Evolutionary conservation across 92 coral and sea anemone genomes (phyloP), one percentile per base, ranked within the genome.

Genomic region (Palythoa caribaeorum): DNA sequence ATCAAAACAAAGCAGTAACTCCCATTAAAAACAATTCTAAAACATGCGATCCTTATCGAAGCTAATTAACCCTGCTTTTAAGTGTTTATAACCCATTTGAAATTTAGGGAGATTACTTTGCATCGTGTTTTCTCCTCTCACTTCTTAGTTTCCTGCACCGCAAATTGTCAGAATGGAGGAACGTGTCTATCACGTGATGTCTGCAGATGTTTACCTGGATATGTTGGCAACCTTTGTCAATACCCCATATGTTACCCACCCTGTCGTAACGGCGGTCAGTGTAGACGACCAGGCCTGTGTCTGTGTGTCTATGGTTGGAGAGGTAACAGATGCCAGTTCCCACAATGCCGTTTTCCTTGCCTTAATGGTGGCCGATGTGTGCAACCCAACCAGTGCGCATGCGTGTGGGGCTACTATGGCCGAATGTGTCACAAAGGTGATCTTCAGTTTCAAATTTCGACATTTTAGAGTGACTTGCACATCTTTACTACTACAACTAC

Each of bases 101-200:
- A 8, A 44, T 1, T 7, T 17, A 3, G n/a, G 20, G 7, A 63
- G 5, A 17, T 4, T n/a, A 2, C 28, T 4, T n/a, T 63, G 50
- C 7, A 44, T 44, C 7, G 5, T 44, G 1, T 63, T 63, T 63
- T 17, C 1, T 63, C 21, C 3, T n/a, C 48, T 79, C 62, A 40
- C 17, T 55, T 71, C 44, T 10, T 73, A 96, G 99, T 90, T 17
- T 80, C 95, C 16, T 96, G 99, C 63, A 74, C 87, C 57, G 95
- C 94, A 3, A 92, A 73, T 28, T 96, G 99, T 51, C 94, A 84
- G 81, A 91, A 96, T 89, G 99, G 99, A 4, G 99, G 99, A 8
- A 86, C 88, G 7, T 96, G 99, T 75, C 5, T 92, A 44, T 50
- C 94, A 9, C 91, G 65, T 1, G 87, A 89, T 50, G 87, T 40